Conservation (phyloP, 1,140 invertebrate species). For the Magallana angulata region DNA sequence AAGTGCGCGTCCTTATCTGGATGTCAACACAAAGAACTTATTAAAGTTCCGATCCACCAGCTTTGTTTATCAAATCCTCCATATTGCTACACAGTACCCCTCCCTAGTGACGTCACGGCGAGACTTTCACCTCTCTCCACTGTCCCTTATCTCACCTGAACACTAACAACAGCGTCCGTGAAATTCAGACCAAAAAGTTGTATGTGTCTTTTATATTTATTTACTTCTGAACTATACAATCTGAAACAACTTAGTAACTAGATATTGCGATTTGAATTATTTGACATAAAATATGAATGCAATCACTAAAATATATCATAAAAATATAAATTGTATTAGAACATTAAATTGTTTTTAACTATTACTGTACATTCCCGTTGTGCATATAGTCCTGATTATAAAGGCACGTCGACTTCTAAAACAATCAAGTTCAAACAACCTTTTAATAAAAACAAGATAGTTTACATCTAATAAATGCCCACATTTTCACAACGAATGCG, state of each 20-base stretch:
- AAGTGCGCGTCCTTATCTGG: not conserved
- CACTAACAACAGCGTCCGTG: too few relatives aligned
- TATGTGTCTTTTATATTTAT: not conserved
- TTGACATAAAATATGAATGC: not conserved
- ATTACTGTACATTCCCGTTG: not conserved
- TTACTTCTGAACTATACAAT: conserved; percentile 10
- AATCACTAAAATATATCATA: conserved; percentile 17
- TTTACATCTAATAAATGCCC: conserved; percentile 8
- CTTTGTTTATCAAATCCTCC: not conserved
- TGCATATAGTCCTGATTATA: not conserved
- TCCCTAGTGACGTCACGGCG: too few relatives aligned
- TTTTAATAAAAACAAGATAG: not conserved
- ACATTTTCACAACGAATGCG: not conserved
- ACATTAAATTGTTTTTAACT: not conserved
- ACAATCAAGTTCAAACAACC: conserved; percentile 10
- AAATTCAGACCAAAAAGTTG: too few relatives aligned
- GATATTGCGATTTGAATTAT: conserved; percentile 14
- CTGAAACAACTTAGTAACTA: conserved; percentile 13
- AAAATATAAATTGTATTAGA: conserved; percentile 21
- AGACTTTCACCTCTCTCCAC: too few relatives aligned
- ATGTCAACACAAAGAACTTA: conserved; percentile 19
- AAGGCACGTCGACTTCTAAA: not conserved
- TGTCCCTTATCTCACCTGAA: too few relatives aligned
- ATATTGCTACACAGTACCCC: too few relatives aligned
- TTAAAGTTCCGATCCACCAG: not conserved